Percentiles rank a stretch among this genome's conserved stretches.
Conservation (phyloP, 2,113 vertebrate species). For the Hippoglossus stenolepis region DNA sequence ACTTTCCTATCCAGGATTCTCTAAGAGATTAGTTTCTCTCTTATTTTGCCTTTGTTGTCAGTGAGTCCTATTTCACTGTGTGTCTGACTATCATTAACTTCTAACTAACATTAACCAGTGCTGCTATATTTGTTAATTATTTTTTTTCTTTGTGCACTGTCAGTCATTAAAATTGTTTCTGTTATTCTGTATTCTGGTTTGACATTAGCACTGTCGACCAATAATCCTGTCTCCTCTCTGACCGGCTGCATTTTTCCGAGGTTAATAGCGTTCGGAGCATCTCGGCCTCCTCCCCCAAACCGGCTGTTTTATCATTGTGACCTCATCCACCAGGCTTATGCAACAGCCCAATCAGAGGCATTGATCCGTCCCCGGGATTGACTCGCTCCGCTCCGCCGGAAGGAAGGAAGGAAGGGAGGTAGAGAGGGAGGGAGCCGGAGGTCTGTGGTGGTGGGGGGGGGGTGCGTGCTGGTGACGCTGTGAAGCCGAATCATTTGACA, state of each 20-base stretch:
- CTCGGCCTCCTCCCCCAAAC: constrained; percentile 4
- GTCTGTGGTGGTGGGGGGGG: neutral
- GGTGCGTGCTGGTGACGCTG: constrained; percentile 43
- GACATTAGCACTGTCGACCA: neutral
- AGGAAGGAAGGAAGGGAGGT: constrained; percentile 20
- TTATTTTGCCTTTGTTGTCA: no score
- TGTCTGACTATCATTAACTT: no score
- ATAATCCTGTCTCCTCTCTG: no score
- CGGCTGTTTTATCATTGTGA: constrained; percentile 51
- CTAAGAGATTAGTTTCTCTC: no score
- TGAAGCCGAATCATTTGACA: constrained; percentile 54
- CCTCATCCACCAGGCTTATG: constrained; percentile 69
- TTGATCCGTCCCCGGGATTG: constrained; percentile 69
- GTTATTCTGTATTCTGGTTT: neutral
- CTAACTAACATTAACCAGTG: no score
- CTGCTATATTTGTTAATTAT: no score
- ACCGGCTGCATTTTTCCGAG: neutral
- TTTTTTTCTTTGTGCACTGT: no score
- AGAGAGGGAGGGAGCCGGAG: neutral
- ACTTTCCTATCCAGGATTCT: no score
- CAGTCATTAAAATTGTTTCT: neutral
- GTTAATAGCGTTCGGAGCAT: constrained; percentile 7
- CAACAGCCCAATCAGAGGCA: constrained; percentile 72
- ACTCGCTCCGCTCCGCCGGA: constrained; percentile 54
- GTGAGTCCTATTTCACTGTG: no score